These are phyloP conservation scores for Tonatia bakeri DNA, from an alignment of 2,113 vertebrate species.

Conservation along the genomic window DNA sequence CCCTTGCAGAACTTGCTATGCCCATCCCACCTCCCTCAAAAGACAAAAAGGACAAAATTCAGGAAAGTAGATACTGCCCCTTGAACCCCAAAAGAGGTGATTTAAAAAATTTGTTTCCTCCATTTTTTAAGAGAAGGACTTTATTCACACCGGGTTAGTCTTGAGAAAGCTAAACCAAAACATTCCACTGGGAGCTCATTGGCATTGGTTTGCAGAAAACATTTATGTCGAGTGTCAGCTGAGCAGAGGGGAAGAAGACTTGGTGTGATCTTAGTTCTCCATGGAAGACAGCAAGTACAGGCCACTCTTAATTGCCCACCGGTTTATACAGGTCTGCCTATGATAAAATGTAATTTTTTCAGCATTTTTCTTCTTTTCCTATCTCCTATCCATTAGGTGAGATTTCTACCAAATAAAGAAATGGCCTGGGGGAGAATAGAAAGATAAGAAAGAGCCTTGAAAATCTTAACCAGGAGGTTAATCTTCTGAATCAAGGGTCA, in stretches of 20 bases:
- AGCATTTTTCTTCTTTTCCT: not conserved
- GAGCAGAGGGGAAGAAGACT: not conserved
- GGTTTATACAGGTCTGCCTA: not conserved
- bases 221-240: not conserved
- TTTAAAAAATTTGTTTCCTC: not conserved
- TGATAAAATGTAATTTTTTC: not conserved
- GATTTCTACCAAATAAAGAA: not conserved
- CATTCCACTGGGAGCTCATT: not conserved
- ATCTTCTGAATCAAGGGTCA: not conserved
- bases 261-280: not conserved
- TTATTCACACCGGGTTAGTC: not conserved
- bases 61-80: not conserved
- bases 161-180: slow-evolving; percentile 14
- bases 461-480: not conserved
- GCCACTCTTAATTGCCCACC: not conserved
- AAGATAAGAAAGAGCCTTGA: not conserved
- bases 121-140: not conserved
- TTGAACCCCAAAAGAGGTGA: not conserved
- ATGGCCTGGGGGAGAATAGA: not conserved
- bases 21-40: not conserved
- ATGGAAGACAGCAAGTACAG: not conserved
- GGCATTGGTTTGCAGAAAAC: slow-evolving; percentile 29
- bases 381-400: not conserved
- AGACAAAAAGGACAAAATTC: not conserved
- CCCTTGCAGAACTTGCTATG: not conserved